A percentile compares a stretch with the other conserved stretches of the same genome.
These are phyloP conservation scores for Subacronicta megacephala DNA, from an alignment of 2,888 invertebrate species.

Conservation along the genomic window DNA sequence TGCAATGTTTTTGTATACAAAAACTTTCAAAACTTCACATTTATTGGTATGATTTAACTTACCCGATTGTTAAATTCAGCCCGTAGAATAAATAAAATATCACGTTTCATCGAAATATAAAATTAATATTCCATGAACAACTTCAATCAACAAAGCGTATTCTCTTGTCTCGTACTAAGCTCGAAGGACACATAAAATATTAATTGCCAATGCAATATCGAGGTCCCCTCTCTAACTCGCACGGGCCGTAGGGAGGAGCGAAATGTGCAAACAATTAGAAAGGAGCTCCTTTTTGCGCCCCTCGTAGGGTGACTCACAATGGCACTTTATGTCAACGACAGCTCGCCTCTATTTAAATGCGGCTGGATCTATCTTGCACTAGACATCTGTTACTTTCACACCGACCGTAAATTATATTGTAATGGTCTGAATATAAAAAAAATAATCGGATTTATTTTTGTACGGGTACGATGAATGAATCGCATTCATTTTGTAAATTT, in stretches of 20 bases:
- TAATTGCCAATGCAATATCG: slow-evolving; percentile 50
- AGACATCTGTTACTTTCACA: slow-evolving; percentile 84
- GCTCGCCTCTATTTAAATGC: slow-evolving; percentile 76
- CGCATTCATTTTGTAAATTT: slow-evolving; percentile 18
- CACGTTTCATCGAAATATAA: no score
- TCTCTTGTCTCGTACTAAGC: slow-evolving; percentile 21
- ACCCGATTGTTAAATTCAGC: no score
- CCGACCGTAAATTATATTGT: slow-evolving; percentile 69
- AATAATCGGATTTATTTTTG: slow-evolving; percentile 54
- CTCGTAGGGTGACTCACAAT: slow-evolving; percentile 74
- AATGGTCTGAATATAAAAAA: slow-evolving; percentile 61
- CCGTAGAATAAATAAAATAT: no score
- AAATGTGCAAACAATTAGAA: slow-evolving; percentile 89
- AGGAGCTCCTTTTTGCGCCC: slow-evolving; percentile 80
- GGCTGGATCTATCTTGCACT: slow-evolving; percentile 71
- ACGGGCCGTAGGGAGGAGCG: slow-evolving; percentile 71
- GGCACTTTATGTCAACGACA: slow-evolving; percentile 82
- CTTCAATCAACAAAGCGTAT: slow-evolving; percentile 14
- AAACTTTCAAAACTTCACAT: no score
- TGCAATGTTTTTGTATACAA: no score
- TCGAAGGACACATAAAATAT: slow-evolving; percentile 42
- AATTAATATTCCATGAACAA: background rate
- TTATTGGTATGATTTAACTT: no score
- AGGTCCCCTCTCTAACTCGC: slow-evolving; percentile 58
- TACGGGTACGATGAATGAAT: slow-evolving; percentile 33